These are phyloP conservation scores for Coccyzus lansbergi DNA, from an alignment of 2,797 vertebrate species.

Conservation along the genomic window DNA sequence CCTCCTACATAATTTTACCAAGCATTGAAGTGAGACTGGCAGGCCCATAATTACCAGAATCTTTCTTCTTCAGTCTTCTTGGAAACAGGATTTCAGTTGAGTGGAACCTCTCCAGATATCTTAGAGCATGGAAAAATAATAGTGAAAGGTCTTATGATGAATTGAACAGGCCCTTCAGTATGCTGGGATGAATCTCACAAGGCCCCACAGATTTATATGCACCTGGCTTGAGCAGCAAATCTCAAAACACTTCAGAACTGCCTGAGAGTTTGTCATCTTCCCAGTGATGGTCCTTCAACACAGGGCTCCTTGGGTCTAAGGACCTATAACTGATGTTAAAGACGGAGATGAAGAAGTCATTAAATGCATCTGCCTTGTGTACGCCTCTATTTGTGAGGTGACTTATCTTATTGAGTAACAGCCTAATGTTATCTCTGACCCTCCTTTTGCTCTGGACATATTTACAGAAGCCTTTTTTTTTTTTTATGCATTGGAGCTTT, in stretches of 20 bases:
- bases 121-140: neutral
- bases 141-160: neutral
- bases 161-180: neutral
- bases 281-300: neutral
- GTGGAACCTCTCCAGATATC: neutral
- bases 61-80: neutral
- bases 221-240: neutral
- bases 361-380: neutral
- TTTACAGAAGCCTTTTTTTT: no score
- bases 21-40: neutral
- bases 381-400: no score
- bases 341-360: neutral
- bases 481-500: no score
- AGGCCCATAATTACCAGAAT: neutral
- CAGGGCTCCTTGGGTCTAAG: fast-evolving
- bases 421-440: no score
- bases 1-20: neutral
- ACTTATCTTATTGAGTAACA: no score
- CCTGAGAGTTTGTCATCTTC: neutral
- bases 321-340: neutral
- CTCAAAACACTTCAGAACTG: neutral
- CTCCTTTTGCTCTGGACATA: no score
- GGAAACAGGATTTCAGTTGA: neutral
- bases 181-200: neutral
- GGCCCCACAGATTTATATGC: neutral